Conservation (phyloP, 2,888 invertebrate species). For the Phengaris arion region DNA sequence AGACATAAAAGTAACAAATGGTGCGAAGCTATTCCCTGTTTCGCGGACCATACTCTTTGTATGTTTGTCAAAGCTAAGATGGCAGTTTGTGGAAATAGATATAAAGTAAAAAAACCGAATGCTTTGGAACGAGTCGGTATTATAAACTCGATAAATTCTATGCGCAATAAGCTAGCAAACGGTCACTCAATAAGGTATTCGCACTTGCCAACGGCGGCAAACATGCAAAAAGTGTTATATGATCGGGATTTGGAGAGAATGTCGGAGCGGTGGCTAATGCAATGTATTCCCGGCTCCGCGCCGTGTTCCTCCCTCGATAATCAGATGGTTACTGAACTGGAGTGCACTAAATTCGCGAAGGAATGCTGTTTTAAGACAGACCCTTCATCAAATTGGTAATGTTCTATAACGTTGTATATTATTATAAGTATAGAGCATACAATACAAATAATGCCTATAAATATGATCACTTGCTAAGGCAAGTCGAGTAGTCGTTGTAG, state of each 20-base stretch:
- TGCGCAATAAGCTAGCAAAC: conserved; percentile 66
- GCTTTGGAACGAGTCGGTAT: conserved; percentile 54
- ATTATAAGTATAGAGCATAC: conserved; percentile 19
- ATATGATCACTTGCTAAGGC: not conserved
- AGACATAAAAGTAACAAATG: conserved; percentile 53
- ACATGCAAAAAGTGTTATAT: conserved; percentile 68
- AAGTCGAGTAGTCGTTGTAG: not conserved
- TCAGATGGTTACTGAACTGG: conserved; percentile 60
- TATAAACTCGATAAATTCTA: conserved; percentile 64
- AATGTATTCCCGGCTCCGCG: conserved; percentile 67
- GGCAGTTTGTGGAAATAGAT: conserved; percentile 55
- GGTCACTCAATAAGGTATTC: conserved; percentile 52
- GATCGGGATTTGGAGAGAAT: conserved; percentile 65
- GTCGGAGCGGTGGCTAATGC: conserved; percentile 61
- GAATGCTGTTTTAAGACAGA: conserved; percentile 53
- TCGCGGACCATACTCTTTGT: conserved; percentile 70
- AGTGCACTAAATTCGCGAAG: conserved; percentile 63
- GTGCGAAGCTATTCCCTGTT: conserved; percentile 65
- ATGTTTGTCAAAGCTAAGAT: conserved; percentile 49
- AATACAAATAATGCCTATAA: not conserved
- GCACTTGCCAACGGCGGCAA: conserved; percentile 61
- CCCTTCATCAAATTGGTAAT: conserved; percentile 51
- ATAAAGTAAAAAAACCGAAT: conserved; percentile 50
- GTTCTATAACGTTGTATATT: conserved; percentile 14
- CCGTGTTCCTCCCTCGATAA: conserved; percentile 62